These are phyloP conservation scores for Caenorhabditis drosophilae DNA, from an alignment of 2,888 invertebrate species.

Conservation along the genomic window DNA sequence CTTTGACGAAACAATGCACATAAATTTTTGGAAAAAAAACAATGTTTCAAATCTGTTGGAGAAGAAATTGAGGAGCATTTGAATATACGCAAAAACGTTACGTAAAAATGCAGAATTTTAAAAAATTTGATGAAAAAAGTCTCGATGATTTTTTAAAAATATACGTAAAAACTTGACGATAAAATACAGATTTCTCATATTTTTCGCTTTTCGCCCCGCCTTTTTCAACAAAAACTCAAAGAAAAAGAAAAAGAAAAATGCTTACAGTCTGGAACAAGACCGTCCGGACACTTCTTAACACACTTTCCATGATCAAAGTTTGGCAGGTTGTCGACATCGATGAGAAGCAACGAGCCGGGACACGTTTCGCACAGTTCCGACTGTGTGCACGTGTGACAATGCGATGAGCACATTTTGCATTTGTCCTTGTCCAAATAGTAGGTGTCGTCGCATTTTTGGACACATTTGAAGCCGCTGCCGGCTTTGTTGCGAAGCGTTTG, in stretches of 20 bases:
- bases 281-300: slow-evolving; percentile 64
- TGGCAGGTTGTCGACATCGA: slow-evolving; percentile 63
- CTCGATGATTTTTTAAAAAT: too few species aligned
- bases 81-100: too few species aligned
- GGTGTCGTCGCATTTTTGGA: slow-evolving; percentile 65
- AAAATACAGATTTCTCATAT: too few species aligned
- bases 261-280: slow-evolving; percentile 67
- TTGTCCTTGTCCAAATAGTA: slow-evolving; percentile 63
- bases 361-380: slow-evolving; percentile 67
- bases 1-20: too few species aligned
- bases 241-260: slow-evolving; percentile 11
- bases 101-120: too few species aligned
- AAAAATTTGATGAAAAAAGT: too few species aligned
- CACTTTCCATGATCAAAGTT: slow-evolving; percentile 68
- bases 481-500: slow-evolving; percentile 63
- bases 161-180: too few species aligned
- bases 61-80: too few species aligned
- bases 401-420: slow-evolving; percentile 63
- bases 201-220: too few species aligned
- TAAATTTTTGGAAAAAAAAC: too few species aligned
- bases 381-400: slow-evolving; percentile 63
- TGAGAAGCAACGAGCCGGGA: slow-evolving; percentile 61
- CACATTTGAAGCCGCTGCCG: slow-evolving; percentile 66
- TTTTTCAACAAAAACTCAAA: too few species aligned
- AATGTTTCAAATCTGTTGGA: too few species aligned